Evolutionary conservation across 2,113 vertebrate genomes (phyloP), one percentile per base, ranked within the genome.

Genomic region (Acinonyx jubatus): DNA sequence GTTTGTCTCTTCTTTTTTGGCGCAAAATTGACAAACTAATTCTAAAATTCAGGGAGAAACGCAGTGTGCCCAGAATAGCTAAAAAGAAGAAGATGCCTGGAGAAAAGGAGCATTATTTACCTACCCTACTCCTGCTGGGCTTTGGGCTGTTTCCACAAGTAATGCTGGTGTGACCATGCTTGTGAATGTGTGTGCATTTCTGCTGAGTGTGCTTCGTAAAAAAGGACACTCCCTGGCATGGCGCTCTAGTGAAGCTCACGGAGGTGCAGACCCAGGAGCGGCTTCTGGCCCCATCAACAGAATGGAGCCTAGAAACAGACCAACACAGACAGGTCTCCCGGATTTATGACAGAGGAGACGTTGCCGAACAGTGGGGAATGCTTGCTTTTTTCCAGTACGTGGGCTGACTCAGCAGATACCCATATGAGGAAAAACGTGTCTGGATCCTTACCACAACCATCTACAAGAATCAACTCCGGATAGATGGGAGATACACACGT

Each of bases 231-330:
- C 12, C 3, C 27, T 23, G 5, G 3, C 3, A 0, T 21, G 2
- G 63, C 12, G 45, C 41, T 8, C 15, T 9, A 4, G 33, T 10
- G 29, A 1, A 1, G 12, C n/a, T 0, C 36, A 19, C 31, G 25
- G 50, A 31, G 1, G 8, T 1, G 31, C 7, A 1, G 29, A 8
- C 36, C 29, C 0, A 41, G 5, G 88, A 21, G 41, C 2, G 52
- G 15, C n/a, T 41, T 81, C n/a, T 41, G 12, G 33, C 18, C 19
- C 48, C 5, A 4, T 68, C 13, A n/a, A 14, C 23, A 45, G 52
- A 65, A 52, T 7, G 38, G 27, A 27, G 33, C 87, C 48, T n/a
- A 4, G 63, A 50, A 48, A 6, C 13, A 36, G 80, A 48, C 25
- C 41, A 10, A 11, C 14, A 3, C 16, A 14, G 11, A 31, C 15